These are phyloP conservation scores for Drosophila fulvimacula DNA, from an alignment of 2,888 invertebrate genomes.

Conservation along the genomic window DNA sequence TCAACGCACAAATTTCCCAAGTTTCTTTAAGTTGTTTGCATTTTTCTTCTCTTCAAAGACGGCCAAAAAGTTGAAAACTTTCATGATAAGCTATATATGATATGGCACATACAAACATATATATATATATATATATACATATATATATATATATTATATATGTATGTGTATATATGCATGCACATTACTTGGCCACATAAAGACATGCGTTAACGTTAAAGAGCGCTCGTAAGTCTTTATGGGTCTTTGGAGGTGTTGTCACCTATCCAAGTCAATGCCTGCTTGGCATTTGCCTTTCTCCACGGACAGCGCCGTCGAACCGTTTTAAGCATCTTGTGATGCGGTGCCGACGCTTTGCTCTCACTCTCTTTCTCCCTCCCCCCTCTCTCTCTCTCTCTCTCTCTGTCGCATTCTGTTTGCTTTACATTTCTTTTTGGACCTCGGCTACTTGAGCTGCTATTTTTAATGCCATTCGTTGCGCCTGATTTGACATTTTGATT, in stretches of 20 bases:
- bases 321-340: slow-evolving; percentile 14
- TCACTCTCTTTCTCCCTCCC: neutral
- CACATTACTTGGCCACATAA: neutral
- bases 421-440: slow-evolving; percentile 1
- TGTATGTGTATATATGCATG: neutral
- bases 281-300: slow-evolving; percentile 10
- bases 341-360: slow-evolving; percentile 23
- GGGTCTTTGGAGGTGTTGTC: slow-evolving; percentile 7
- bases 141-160: neutral
- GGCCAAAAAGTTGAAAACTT: neutral
- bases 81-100: slow-evolving; percentile 5
- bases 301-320: slow-evolving; percentile 3
- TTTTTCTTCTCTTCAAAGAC: neutral
- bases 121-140: neutral
- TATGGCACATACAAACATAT: neutral
- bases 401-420: neutral
- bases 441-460: slow-evolving; percentile 43
- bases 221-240: slow-evolving; percentile 2
- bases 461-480: slow-evolving; percentile 77
- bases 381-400: neutral
- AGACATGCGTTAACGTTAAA: neutral
- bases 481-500: slow-evolving; percentile 79
- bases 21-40: neutral
- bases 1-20: neutral
- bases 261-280: slow-evolving; percentile 4